Base-by-base conservation (phyloP, 2,888 invertebrate genomes). In the Griposia aprilina region DNA sequence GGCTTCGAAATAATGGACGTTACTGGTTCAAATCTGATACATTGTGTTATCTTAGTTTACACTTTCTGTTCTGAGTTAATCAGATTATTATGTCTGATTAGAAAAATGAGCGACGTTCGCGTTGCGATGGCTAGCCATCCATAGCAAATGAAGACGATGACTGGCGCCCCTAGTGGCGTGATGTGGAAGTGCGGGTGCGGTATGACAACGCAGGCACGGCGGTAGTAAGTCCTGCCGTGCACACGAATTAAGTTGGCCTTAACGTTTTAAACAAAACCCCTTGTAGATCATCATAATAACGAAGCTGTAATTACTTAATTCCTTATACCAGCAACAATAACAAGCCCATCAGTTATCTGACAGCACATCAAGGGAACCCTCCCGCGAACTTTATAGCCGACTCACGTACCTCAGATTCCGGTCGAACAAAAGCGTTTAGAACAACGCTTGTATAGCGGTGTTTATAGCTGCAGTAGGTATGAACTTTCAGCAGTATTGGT, bases 341-440 rank as follows among this genome's bases (percentile, higher is more conserved):
- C 77, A 81, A 82, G 48, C 45, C 55, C 63, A 73, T 82, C 83
- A 86, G 78, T 69, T 63, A 78, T 73, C 69, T 62, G 70, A 66
- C 69, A 73, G 23, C 59, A 65, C 36, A 82, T 77, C 62, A 77
- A 60, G 41, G 10, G n/a, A 76, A 86, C 78, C 69, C 69, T 76
- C 60, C 55, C 48, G 0, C 4, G 7, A 86, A 83, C 86, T 86
- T 86, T 60, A 11, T 74, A 74, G 83, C 86, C 60, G 63, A 78
- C 55, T 86, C 83, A 83, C 71, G 83, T 78, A 60, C n/a, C 70
- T 2, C 83, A 69, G 70, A 78, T 65, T 66, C 66, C 36, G 66
- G 60, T 50, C 23, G n/a, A 76, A 75, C 81, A 72, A 84, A 86
- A 84, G 72, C 70, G 63, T 84, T 84, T 80, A 63, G 45, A 75